phyloP scores from a whole-genome alignment of 2,888 invertebrate species.

The Magallana nippona region DNA sequence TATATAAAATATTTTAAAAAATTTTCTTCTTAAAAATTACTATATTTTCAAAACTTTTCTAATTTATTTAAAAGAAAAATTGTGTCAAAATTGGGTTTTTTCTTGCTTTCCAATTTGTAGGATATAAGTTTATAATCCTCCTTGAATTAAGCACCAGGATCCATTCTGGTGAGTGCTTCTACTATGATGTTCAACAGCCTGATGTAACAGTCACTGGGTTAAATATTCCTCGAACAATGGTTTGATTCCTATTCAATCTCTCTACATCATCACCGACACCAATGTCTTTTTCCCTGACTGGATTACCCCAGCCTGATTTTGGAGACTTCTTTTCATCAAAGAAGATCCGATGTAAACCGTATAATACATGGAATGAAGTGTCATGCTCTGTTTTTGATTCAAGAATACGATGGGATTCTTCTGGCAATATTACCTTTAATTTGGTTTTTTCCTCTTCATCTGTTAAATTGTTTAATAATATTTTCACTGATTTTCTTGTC shows the following conservation, averaged over 20 bases:
- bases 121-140: not conserved
- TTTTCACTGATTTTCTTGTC: not conserved
- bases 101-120: too few relatives aligned
- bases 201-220: not conserved
- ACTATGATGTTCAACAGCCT: not conserved
- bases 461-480: not conserved
- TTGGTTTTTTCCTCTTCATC: not conserved
- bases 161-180: not conserved
- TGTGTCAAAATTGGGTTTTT: too few relatives aligned
- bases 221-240: not conserved
- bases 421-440: not conserved
- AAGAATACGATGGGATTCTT: not conserved
- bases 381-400: not conserved
- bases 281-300: not conserved
- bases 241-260: not conserved
- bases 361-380: not conserved
- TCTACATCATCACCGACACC: not conserved
- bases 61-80: too few relatives aligned
- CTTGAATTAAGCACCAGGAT: not conserved
- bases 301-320: not conserved
- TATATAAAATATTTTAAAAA: too few relatives aligned
- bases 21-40: too few relatives aligned
- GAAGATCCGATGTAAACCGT: not conserved
- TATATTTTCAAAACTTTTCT: too few relatives aligned
- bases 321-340: not conserved